Percentiles rank a stretch among this genome's conserved stretches.
Conservation (phyloP, 2,797 vertebrate species). For the Atherinosoma microstoma region DNA sequence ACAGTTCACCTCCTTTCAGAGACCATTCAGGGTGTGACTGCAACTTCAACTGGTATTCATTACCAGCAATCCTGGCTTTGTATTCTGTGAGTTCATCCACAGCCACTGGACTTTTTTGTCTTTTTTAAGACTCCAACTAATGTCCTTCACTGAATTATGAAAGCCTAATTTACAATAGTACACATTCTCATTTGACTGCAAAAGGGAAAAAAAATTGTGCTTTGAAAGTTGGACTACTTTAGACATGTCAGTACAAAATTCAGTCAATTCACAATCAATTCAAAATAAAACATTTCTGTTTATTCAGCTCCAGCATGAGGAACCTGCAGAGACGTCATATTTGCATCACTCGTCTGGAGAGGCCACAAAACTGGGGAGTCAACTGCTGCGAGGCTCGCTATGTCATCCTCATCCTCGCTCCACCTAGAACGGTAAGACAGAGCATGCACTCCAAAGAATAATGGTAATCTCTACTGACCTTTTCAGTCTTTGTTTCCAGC, state of each 20-base stretch:
- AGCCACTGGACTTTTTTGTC: not conserved
- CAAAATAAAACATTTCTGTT: not conserved
- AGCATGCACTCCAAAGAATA: not conserved
- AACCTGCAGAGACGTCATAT: slow-evolving; percentile 89
- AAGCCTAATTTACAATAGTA: not conserved
- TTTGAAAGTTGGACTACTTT: too few species aligned
- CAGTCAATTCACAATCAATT: not conserved
- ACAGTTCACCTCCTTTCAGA: slow-evolving; percentile 93
- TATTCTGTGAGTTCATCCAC: slow-evolving; percentile 88
- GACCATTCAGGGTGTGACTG: slow-evolving; percentile 93
- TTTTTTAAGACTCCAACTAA: not conserved
- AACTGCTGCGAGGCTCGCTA: slow-evolving; percentile 94
- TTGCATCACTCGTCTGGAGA: slow-evolving; percentile 91
- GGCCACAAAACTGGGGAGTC: slow-evolving; percentile 95
- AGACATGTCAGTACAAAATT: not conserved
- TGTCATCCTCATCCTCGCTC: slow-evolving; percentile 91
- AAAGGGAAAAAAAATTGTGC: too few species aligned
- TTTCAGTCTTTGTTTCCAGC: not conserved
- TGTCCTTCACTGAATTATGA: not conserved
- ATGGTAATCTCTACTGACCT: not conserved
- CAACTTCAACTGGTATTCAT: slow-evolving; percentile 88
- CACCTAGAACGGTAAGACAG: slow-evolving; percentile 87
- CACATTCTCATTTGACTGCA: not conserved
- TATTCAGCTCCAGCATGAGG: slow-evolving; percentile 87
- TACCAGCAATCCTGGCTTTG: slow-evolving; percentile 98